Percentiles rank a stretch among this genome's conserved stretches.
phyloP scores from a whole-genome alignment of 2,113 vertebrate genomes.

The Macroglossus sobrinus region DNA sequence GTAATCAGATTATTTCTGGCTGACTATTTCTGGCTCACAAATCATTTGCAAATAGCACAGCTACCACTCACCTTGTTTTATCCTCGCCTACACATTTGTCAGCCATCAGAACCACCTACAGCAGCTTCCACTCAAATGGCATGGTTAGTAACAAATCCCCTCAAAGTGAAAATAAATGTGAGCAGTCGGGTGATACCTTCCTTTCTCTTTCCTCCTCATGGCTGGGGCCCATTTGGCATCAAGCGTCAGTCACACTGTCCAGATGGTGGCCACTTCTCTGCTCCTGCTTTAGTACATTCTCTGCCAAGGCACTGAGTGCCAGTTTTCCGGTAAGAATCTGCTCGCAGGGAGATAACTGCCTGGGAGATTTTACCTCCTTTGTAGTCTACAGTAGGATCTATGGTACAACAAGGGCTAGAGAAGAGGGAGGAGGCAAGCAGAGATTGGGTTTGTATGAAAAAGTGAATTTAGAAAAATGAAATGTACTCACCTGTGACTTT shows the following conservation, averaged over 20 bases:
- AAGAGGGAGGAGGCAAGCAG: neutral
- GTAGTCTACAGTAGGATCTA: neutral
- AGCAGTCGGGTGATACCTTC: slow-evolving; percentile 32
- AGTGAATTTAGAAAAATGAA: neutral
- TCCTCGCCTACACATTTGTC: slow-evolving; percentile 63
- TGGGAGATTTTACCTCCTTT: slow-evolving; percentile 51
- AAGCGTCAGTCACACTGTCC: slow-evolving; percentile 50
- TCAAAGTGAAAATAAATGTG: slow-evolving; percentile 57
- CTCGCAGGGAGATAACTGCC: slow-evolving; percentile 74
- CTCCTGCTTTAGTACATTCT: slow-evolving; percentile 68
- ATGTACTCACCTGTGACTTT: neutral
- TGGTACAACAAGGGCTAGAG: neutral
- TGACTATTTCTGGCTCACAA: slow-evolving; percentile 32
- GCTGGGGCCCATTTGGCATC: slow-evolving; percentile 71
- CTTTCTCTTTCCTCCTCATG: slow-evolving; percentile 40
- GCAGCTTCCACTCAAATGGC: slow-evolving; percentile 29
- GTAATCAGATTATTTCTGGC: neutral
- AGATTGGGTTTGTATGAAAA: neutral
- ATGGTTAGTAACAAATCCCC: slow-evolving; percentile 55
- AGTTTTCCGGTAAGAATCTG: slow-evolving; percentile 78
- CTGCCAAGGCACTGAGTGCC: slow-evolving; percentile 70
- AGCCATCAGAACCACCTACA: slow-evolving; percentile 61
- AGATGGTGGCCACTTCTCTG: slow-evolving; percentile 80
- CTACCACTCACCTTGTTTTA: slow-evolving; percentile 57
- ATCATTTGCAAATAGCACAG: slow-evolving; percentile 46